Evolutionary conservation across 2,113 vertebrate species (phyloP), one percentile per base, ranked within the genome.

Genomic region (Anolis carolinensis): DNA sequence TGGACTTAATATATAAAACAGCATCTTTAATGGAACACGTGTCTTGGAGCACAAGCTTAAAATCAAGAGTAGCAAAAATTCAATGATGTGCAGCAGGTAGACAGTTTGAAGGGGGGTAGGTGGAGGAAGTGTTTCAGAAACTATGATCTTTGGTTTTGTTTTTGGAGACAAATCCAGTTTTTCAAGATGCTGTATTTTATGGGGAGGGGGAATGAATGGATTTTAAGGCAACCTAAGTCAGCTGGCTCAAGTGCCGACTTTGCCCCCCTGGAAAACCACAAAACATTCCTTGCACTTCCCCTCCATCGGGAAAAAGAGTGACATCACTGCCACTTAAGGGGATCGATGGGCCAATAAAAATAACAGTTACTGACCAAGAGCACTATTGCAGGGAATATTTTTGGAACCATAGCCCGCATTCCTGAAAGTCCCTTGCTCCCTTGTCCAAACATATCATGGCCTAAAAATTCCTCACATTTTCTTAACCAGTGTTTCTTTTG

Each of bases 381-480:
- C 3, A 2, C 92, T 92, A 91, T 89, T 93, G 93, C 92, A 95
- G 87, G 88, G 93, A 95, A 95, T 95, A 95, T 94, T 96, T 95
- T 96, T 95, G 96, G 95, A 96, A 92, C 92, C 62, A 0, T 84
- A 68, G 88, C 87, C 92, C 0, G 0, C 95, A 96, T 96, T 96
- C 96, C 95, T 95, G 81, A 0, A 0, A 94, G 93, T 95, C 94
- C 92, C 95, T 79, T 86, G 93, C 92, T 94, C 95, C 95, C 95
- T 95, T 94, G 89, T 95, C 92, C 95, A 96, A 96, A 96, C 95
- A 96, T 94, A 94, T 95, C 93, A 90, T 89, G 88, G 93, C 93
- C 92, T 92, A 92, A 94, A 93, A 95, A 96, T 95, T 96, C 95
- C 90, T 94, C 77, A 50, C 93, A 93, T 96, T 96, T 95, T 96